Evolutionary conservation across 2,888 invertebrate genomes (phyloP).

Genomic region (Pachycephus smyrnensis): DNA sequence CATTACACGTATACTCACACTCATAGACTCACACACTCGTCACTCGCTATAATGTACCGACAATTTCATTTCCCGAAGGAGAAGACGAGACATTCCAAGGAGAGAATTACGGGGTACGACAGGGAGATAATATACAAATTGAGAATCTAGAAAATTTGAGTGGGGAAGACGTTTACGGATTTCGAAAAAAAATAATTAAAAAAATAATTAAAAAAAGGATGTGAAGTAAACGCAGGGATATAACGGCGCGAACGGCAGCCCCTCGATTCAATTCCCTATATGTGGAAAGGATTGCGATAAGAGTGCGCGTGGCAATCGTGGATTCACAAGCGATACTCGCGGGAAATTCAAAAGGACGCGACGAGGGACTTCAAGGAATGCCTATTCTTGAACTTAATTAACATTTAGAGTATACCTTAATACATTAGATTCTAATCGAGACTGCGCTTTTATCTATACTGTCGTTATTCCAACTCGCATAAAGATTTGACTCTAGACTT

Average conservation of each 20-base stretch:
- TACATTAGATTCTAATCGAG: background rate
- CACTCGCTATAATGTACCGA: background rate
- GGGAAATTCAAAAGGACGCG: background rate
- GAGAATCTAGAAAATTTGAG: background rate
- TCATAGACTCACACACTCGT: background rate
- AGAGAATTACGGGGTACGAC: background rate
- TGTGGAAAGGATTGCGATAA: background rate
- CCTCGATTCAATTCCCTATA: background rate
- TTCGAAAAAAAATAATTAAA: background rate
- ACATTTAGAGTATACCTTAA: background rate
- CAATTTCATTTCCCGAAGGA: background rate
- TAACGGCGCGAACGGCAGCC: background rate
- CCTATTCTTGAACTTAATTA: slow-evolving; percentile 9
- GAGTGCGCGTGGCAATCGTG: background rate
- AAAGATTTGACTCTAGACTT: background rate
- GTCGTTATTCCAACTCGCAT: background rate
- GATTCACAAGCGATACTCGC: background rate
- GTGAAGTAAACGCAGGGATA: background rate
- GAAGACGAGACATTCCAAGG: background rate
- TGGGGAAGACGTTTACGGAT: slow-evolving; percentile 11
- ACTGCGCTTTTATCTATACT: background rate
- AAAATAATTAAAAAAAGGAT: background rate
- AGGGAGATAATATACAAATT: background rate
- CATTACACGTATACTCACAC: background rate
- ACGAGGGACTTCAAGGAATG: slow-evolving; percentile 6